Evolutionary conservation across 2,888 invertebrate genomes (phyloP).

Genomic region (Camptogramma bilineatum): DNA sequence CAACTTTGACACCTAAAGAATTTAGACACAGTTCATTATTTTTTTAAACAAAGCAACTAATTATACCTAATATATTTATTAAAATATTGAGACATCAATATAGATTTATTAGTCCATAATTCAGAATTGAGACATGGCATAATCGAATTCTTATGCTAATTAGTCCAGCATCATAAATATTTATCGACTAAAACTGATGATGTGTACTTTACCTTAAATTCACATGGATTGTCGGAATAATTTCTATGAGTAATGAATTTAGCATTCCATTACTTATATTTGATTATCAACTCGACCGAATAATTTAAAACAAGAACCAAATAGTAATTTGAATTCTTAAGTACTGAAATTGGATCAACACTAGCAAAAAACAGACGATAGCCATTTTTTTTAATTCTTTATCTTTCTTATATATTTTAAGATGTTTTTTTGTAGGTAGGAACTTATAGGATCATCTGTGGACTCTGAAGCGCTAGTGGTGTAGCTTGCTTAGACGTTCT

Average conservation of each 20-base stretch:
- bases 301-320: not conserved
- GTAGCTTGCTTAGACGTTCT: too few species aligned
- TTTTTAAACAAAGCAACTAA: conserved; percentile 37
- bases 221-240: not conserved
- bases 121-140: conserved; percentile 54
- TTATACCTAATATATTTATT: conserved; percentile 36
- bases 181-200: conserved; percentile 19
- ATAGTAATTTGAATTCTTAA: not conserved
- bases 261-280: not conserved
- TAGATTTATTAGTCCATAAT: conserved; percentile 61
- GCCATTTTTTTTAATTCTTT: not conserved
- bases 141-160: conserved; percentile 61
- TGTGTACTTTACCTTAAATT: conserved; percentile 22
- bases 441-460: too few species aligned
- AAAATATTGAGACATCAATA: conserved; percentile 60
- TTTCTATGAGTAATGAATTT: not conserved
- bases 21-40: conserved; percentile 9
- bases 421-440: too few species aligned
- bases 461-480: too few species aligned
- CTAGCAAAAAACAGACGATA: not conserved
- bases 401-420: too few species aligned
- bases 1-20: conserved; percentile 26
- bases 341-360: not conserved
- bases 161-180: conserved; percentile 27
- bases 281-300: not conserved